Evolutionary conservation across 30 jellyfish, hydroid and myxozoan genomes (phyloP), one percentile per base, ranked within the genome.

Genomic region (Hydractinia echinata): DNA sequence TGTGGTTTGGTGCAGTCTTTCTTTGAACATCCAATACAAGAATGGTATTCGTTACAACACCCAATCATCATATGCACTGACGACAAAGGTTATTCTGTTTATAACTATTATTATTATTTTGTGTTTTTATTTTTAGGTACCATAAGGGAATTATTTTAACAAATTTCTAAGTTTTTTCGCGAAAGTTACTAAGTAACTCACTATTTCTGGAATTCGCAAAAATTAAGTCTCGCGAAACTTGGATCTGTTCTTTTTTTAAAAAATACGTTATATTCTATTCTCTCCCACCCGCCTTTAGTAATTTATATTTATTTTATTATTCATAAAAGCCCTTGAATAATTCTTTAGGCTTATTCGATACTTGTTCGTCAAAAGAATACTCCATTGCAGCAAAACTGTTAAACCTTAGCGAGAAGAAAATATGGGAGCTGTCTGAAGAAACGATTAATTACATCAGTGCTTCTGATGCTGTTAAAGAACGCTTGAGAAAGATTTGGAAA

Each of bases 11-110:
- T 84, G 58, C 52, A 74, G 67, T 55, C 54, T 19, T 89, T 79
- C 48, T 79, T 72, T 54, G 90, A 67, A 4, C 91, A 84, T 58
- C 96, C 82, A 19, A 58, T 84, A 73, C 55, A 76, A 18, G 55
- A 66, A 11, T 81, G 84, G 76, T 79, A 83, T 74, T 81, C 83
- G 0, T 53, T 44, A 54, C 61, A 78, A 7, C 90, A 77, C 73
- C 95, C 96, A 6, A 58, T 88, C 48, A 51, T 71, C 5, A 69
- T 89, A 50, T 89, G 96, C 78, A 89, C 96, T 1, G 96, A 89
- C 72, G 96, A 89, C 56, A 83, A 89, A 72, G 96, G 96, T 77
- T 76, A 79, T 7, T 89, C 79, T 66, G 60, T 68, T 48, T 83
- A 86, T 16, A 77, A 30, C 44, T 30, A 30, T 30, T 30, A 30